phyloP scores from a whole-genome alignment of 1,140 invertebrate species.

The Halesus radiatus region DNA sequence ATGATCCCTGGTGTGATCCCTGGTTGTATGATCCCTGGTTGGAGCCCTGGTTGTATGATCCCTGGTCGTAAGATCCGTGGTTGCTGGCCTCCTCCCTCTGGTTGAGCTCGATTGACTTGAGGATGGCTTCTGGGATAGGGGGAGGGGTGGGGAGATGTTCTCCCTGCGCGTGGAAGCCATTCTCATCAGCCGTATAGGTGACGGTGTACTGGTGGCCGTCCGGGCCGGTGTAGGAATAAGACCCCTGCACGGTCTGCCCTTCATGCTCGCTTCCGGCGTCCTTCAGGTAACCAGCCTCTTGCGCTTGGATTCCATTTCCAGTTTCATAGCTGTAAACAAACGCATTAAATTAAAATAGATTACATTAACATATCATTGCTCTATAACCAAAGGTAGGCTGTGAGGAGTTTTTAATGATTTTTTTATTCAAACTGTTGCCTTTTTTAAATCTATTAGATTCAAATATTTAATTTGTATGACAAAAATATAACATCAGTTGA shows the following conservation, averaged over 20 bases:
- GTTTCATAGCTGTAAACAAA: no score
- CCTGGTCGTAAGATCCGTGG: slow-evolving; percentile 3
- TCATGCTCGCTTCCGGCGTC: slow-evolving; percentile 70
- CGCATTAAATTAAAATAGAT: no score
- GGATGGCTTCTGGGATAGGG: slow-evolving; percentile 75
- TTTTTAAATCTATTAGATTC: no score
- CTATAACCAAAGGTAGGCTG: no score
- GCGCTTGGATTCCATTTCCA: slow-evolving; percentile 56
- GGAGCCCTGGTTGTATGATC: no score
- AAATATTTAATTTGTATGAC: no score
- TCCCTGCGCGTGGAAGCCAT: slow-evolving; percentile 82
- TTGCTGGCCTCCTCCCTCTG: slow-evolving; percentile 38
- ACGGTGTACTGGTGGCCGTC: slow-evolving; percentile 79
- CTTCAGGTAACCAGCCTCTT: slow-evolving; percentile 67
- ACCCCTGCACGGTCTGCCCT: slow-evolving; percentile 75
- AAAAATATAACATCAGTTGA: no score
- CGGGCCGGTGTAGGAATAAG: slow-evolving; percentile 81
- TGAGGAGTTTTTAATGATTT: no score
- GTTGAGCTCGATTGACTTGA: slow-evolving; percentile 63
- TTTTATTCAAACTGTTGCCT: no score
- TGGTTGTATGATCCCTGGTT: no score
- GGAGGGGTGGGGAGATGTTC: slow-evolving; percentile 84
- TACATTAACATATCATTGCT: no score
- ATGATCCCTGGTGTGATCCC: no score
- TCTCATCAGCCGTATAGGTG: slow-evolving; percentile 84